phyloP scores from a whole-genome alignment of 2,797 vertebrate genomes.

The Gymnopithys bicolor region DNA sequence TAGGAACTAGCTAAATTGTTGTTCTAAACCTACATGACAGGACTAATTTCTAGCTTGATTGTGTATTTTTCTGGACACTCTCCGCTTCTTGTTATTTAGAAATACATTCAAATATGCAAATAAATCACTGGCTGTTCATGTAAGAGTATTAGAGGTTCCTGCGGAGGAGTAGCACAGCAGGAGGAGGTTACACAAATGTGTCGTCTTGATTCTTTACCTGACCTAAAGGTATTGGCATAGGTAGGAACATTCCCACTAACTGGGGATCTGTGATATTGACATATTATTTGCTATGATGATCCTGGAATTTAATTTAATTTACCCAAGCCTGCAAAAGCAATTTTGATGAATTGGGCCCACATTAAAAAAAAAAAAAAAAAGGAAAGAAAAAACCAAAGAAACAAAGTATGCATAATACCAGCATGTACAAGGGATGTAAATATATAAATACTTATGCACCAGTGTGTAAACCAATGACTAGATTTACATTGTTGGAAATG shows the following conservation, averaged over 20 bases:
- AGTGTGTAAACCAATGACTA: not conserved
- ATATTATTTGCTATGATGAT: not conserved
- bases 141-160: not conserved
- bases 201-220: not conserved
- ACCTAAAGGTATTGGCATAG: rapidly evolving
- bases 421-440: not conserved
- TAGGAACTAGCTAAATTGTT: not conserved
- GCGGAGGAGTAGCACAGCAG: not conserved
- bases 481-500: not conserved
- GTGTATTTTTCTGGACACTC: conserved; percentile 5
- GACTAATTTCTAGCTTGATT: conserved; percentile 18
- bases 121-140: not conserved
- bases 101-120: not conserved
- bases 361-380: rapidly evolving
- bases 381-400: not conserved
- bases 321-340: not conserved
- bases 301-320: not conserved
- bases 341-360: not conserved
- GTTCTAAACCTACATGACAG: not conserved
- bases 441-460: not conserved
- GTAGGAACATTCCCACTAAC: not conserved
- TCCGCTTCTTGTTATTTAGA: conserved; percentile 57
- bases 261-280: not conserved
- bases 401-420: not conserved
- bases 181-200: not conserved